A percentile compares a stretch with the other conserved stretches of the same genome.
Evolutionary conservation across 2,797 vertebrate species (phyloP).

Genomic region (Dallia pectoralis): DNA sequence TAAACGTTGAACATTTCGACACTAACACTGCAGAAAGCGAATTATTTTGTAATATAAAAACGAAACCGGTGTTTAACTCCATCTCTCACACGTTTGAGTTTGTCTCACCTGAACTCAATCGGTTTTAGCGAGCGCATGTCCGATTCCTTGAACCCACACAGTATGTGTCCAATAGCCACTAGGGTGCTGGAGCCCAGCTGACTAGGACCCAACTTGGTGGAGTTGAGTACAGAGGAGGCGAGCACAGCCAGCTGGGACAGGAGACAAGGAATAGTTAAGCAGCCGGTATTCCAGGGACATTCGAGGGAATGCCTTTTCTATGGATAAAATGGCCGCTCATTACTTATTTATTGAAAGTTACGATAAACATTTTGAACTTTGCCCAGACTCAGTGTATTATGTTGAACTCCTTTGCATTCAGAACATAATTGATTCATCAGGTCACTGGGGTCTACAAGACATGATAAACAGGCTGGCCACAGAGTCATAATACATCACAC

Average conservation of each 20-base stretch:
- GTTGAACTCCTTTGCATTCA: too few species aligned
- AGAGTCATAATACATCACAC: too few species aligned
- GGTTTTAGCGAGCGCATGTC: slow-evolving; percentile 69
- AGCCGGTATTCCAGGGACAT: too few species aligned
- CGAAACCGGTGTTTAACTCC: background rate
- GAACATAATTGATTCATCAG: too few species aligned
- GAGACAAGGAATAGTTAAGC: slow-evolving; percentile 9
- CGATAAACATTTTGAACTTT: too few species aligned
- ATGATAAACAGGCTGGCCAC: too few species aligned
- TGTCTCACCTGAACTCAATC: slow-evolving; percentile 75
- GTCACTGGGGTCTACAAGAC: too few species aligned
- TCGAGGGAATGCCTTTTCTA: too few species aligned
- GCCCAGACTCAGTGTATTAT: too few species aligned
- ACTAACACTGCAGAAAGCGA: background rate
- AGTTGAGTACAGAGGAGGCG: slow-evolving; percentile 64
- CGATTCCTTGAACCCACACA: slow-evolving; percentile 72
- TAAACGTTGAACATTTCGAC: background rate
- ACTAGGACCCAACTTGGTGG: slow-evolving; percentile 59
- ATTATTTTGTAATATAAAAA: background rate
- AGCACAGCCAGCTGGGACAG: slow-evolving; percentile 64
- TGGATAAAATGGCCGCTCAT: too few species aligned
- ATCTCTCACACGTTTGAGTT: background rate
- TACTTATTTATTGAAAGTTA: too few species aligned
- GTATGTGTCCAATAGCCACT: slow-evolving; percentile 73
- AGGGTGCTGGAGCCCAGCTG: slow-evolving; percentile 74